Base-by-base conservation (phyloP, 1,140 invertebrate genomes). In the Streblospio benedicti region DNA sequence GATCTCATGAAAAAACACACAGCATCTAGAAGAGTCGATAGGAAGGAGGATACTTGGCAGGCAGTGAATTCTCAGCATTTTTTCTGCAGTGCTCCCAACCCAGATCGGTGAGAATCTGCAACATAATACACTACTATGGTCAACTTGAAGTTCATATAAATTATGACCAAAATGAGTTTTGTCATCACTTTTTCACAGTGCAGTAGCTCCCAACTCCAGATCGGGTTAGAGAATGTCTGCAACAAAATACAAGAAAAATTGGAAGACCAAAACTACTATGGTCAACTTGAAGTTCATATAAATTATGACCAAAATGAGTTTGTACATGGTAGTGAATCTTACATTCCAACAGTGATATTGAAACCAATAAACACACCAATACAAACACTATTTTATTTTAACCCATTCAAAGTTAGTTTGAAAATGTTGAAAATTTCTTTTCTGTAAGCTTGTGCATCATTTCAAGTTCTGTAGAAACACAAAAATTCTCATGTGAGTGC, bases 1-100 rank as follows among this genome's bases (percentile, higher is more conserved):
- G n/a, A n/a, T n/a, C n/a, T n/a, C n/a, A n/a, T n/a, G n/a, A n/a
- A n/a, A n/a, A n/a, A n/a, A n/a, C n/a, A n/a, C n/a, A n/a, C n/a
- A n/a, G n/a, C n/a, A n/a, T n/a, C n/a, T n/a, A 87, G 79, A 87
- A 87, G 56, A 81, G 81, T 63, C 79, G 72, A 69, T 85, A 87
- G 14, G 79, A 65, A n/a, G 76, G 61, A 1, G 87, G 86, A 70
- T 85, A 88, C 70, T 84, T 84, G 16, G 83, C 77, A 30, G 83
- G 82, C 68, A 86, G 67, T 62, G 79, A 79, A 60, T 77, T 78
- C 25, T 75, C 75, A 18, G 83, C 73, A 64, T 82, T 76, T n/a
- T 72, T 69, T 4, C 81, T 81, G 64, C 85, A 81, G 76, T 89
- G 85, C 28, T 80, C 67, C 87, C 88, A 91, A 27, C 84, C 84